These are phyloP conservation scores for Panopea generosa DNA, from an alignment of 2,888 invertebrate species.

Conservation along the genomic window DNA sequence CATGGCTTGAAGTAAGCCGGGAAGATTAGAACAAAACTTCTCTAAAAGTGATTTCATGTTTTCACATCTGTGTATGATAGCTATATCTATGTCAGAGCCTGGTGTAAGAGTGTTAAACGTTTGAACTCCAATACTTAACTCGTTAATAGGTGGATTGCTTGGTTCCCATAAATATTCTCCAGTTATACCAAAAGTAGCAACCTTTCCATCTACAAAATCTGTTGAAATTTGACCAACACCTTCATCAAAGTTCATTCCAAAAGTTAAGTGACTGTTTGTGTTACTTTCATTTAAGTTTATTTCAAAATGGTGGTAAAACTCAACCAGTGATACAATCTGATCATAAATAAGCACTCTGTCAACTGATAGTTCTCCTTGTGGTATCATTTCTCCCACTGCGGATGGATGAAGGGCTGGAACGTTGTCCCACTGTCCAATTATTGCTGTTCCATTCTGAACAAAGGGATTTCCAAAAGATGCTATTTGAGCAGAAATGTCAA, in stretches of 20 bases:
- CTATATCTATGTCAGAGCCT: slow-evolving; percentile 5
- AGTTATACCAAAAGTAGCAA: slow-evolving; percentile 9
- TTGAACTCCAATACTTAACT: slow-evolving; percentile 11
- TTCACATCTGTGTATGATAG: slow-evolving; percentile 24
- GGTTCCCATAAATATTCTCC: slow-evolving; percentile 14
- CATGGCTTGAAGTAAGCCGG: slow-evolving; percentile 36
- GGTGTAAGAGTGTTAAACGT: slow-evolving; percentile 14
- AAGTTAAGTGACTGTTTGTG: neutral
- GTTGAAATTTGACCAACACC: slow-evolving; percentile 15
- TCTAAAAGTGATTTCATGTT: slow-evolving; percentile 2
- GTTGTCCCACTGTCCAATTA: slow-evolving; percentile 54
- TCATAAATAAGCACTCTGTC: slow-evolving; percentile 37
- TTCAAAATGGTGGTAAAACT: slow-evolving; percentile 10
- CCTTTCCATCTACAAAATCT: slow-evolving; percentile 32
- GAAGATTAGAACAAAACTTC: slow-evolving; percentile 23
- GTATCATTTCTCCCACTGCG: slow-evolving; percentile 4
- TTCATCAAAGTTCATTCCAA: slow-evolving; percentile 51
- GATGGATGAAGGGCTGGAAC: slow-evolving; percentile 13
- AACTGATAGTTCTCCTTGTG: slow-evolving; percentile 12
- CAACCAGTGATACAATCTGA: neutral
- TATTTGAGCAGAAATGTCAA: slow-evolving; percentile 33
- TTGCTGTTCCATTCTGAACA: slow-evolving; percentile 9
- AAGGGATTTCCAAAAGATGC: slow-evolving; percentile 33
- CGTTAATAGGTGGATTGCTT: slow-evolving; percentile 37
- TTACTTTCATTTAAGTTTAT: slow-evolving; percentile 3